phyloP scores from a whole-genome alignment of 2,113 vertebrate species.

The Corapipo altera region DNA sequence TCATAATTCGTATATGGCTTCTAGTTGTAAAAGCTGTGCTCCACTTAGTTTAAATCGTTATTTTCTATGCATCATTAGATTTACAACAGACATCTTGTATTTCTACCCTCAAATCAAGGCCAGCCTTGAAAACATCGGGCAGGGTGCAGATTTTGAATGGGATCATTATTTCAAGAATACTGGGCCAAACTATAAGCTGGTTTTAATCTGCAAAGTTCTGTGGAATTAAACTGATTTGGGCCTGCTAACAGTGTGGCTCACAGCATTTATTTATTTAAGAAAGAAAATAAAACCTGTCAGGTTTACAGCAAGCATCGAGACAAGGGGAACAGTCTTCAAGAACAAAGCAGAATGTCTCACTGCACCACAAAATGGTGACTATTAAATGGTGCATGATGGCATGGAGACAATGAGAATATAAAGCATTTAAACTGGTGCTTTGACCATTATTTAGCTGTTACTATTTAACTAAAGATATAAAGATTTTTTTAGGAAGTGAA shows the following conservation, averaged over 20 bases:
- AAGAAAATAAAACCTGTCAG: not conserved
- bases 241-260: not conserved
- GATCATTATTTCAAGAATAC: not conserved
- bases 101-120: not conserved
- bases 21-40: not conserved
- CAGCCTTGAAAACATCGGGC: not conserved
- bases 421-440: not conserved
- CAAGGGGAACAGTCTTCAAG: not conserved
- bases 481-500: not conserved
- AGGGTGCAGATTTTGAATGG: not conserved
- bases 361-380: not conserved
- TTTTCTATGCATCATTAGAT: not conserved
- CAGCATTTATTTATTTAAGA: not conserved
- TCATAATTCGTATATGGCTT: not conserved
- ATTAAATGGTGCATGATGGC: not conserved
- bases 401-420: not conserved
- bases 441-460: not conserved
- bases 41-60: not conserved
- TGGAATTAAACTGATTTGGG: not conserved
- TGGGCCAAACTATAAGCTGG: not conserved
- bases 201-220: not conserved
- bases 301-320: not conserved
- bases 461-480: not conserved
- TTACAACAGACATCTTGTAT: not conserved
- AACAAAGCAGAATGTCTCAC: not conserved